Conservation (phyloP, 1,140 invertebrate species). For the Leptonema lineaticorne region DNA sequence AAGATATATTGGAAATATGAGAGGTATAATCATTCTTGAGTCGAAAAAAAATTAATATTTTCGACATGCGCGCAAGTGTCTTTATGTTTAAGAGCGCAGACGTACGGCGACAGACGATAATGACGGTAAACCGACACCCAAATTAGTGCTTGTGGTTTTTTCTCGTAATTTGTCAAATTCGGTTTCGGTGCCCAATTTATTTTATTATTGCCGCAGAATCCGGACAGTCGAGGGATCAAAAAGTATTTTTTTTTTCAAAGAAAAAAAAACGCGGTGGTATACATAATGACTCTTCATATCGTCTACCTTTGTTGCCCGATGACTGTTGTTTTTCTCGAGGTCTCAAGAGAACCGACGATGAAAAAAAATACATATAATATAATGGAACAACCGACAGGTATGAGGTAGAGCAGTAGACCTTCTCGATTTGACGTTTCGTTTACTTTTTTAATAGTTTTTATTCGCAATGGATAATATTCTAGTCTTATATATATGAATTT, state of each 20-base stretch:
- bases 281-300: constrained; percentile 42
- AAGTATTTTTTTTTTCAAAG: constrained; percentile 37
- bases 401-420: constrained; percentile 15
- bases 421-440: constrained; percentile 20
- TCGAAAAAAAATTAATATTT: neutral
- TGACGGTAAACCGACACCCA: constrained; percentile 23
- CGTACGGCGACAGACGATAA: constrained; percentile 6
- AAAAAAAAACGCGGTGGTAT: constrained; percentile 14
- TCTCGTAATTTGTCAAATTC: constrained; percentile 41
- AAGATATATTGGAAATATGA: too few species aligned
- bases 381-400: constrained; percentile 37
- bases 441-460: constrained; percentile 3
- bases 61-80: neutral
- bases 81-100: neutral
- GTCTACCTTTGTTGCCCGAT: constrained; percentile 38
- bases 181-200: constrained; percentile 40
- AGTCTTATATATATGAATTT: too few species aligned
- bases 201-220: constrained; percentile 42
- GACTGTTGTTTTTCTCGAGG: constrained; percentile 39
- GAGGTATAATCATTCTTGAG: neutral
- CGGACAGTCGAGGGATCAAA: constrained; percentile 35
- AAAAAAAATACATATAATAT: constrained; percentile 29
- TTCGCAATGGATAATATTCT: too few species aligned
- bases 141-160: constrained; percentile 34
- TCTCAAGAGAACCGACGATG: constrained; percentile 34